Base-by-base conservation (phyloP, 2,888 invertebrate genomes). In the Drosophila percnosoma region DNA sequence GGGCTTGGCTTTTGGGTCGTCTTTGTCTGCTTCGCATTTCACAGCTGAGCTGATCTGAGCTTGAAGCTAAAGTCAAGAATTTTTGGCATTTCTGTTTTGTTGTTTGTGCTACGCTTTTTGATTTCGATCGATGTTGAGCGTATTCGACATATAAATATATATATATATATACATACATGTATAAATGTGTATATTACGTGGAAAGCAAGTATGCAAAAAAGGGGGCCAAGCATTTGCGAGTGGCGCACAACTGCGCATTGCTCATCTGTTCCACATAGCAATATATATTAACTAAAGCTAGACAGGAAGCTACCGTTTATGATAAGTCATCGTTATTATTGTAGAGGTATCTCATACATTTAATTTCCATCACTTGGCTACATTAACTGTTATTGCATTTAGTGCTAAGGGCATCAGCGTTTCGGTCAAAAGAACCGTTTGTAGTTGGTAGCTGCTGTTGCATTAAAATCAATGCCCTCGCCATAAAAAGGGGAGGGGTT, bases 31-130 rank as follows among this genome's bases (percentile, higher is more conserved):
- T 60, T 74, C 66, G 69, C 78, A 70, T 78, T 78, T 78, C 72
- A 76, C 82, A 77, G 82, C 78, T 78, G 71, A 72, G 73, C 71
- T 68, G 70, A 82, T 81, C 71, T 79, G 71, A 64, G 68, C 62
- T 54, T 57, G 29, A 31, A 42, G 55, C 55, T 13, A 29, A 58
- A 70, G 66, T 63, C 66, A 81, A 87, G 79, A 79, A 84, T 84
- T 74, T 89, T 87, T 78, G 90, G 86, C 76, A 84, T 87, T 82
- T 82, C 73, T 74, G 77, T 73, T 87, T 89, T 82, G 77, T 80
- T 82, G 90, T 89, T 82, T 74, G 77, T 82, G 90, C 88, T 91
- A 90, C 90, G 90, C 90, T 91, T 90, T 91, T 91, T 90, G 90
- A 91, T 90, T 91, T 73, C 90, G 80, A 87, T 87, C 86, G 86